Evolutionary conservation across 2,888 invertebrate genomes (phyloP).

Genomic region (Hirtodrosophila histrioides): DNA sequence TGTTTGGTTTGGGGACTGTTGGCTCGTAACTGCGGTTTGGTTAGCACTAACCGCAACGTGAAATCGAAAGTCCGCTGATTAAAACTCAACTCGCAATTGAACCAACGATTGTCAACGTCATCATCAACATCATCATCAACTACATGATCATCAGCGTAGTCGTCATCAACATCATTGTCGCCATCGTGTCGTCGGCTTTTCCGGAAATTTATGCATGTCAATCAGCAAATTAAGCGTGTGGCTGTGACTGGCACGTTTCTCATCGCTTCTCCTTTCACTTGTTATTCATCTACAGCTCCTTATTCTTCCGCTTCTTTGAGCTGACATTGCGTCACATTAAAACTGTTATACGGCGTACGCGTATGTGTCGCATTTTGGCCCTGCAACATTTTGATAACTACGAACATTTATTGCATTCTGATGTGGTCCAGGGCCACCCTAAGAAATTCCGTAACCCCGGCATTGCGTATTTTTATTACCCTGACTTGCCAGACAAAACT

Average conservation of each 20-base stretch:
- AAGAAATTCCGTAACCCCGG: constrained; percentile 23
- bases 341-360: constrained; percentile 19
- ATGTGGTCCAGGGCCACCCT: constrained; percentile 46
- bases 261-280: constrained; percentile 8
- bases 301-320: constrained; percentile 2
- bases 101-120: constrained; percentile 12
- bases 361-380: constrained; percentile 40
- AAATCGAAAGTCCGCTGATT: constrained; percentile 77
- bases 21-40: constrained; percentile 23
- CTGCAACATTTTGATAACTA: constrained; percentile 67
- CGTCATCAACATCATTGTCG: constrained; percentile 22
- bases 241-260: constrained; percentile 49
- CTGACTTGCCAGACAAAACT: constrained; percentile 70
- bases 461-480: constrained; percentile 67
- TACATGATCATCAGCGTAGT: constrained; percentile 3
- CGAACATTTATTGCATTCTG: constrained; percentile 71
- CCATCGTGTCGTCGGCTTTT: constrained; percentile 57
- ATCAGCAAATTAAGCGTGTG: constrained; percentile 65
- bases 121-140: constrained; percentile 18
- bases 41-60: constrained; percentile 63
- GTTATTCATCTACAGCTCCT: background rate
- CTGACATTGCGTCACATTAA: constrained; percentile 56
- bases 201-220: constrained; percentile 79
- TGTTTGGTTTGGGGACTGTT: constrained; percentile 7
- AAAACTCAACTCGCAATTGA: constrained; percentile 63